phyloP scores from a whole-genome alignment of 2,888 invertebrate genomes.

The Tupiocoris notatus region DNA sequence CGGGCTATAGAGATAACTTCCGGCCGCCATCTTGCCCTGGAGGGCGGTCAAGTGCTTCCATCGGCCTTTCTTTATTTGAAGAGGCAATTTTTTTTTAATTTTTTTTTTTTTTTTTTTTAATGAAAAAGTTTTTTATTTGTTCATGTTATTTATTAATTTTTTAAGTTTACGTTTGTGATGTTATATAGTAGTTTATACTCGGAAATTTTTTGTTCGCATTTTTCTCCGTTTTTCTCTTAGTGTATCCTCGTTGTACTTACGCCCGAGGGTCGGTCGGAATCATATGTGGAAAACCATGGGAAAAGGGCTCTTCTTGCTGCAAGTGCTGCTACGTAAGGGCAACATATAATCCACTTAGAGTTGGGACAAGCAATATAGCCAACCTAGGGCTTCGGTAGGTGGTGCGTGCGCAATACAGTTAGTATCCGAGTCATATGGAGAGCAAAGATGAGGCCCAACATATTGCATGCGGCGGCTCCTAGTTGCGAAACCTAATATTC shows the following conservation, averaged over 20 bases:
- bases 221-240: no score
- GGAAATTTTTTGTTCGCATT: no score
- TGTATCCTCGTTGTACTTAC: no score
- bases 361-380: constrained; percentile 40
- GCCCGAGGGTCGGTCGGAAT: background rate
- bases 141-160: background rate
- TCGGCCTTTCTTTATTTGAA: background rate
- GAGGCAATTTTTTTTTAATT: background rate
- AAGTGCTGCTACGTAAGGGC: background rate
- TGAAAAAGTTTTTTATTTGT: background rate
- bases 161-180: no score
- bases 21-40: constrained; percentile 17
- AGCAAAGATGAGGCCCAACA: constrained; percentile 23
- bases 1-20: constrained; percentile 8
- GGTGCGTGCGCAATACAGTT: background rate
- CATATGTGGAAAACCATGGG: background rate
- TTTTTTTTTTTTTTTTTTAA: background rate
- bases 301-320: background rate
- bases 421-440: background rate
- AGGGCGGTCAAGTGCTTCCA: constrained; percentile 1
- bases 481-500: no score
- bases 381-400: background rate
- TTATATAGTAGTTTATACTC: no score
- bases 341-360: constrained; percentile 36
- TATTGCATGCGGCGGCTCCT: constrained; percentile 35